These are phyloP conservation scores for Zaprionus kolodkinae DNA, from an alignment of 1,140 invertebrate genomes.

Conservation along the genomic window DNA sequence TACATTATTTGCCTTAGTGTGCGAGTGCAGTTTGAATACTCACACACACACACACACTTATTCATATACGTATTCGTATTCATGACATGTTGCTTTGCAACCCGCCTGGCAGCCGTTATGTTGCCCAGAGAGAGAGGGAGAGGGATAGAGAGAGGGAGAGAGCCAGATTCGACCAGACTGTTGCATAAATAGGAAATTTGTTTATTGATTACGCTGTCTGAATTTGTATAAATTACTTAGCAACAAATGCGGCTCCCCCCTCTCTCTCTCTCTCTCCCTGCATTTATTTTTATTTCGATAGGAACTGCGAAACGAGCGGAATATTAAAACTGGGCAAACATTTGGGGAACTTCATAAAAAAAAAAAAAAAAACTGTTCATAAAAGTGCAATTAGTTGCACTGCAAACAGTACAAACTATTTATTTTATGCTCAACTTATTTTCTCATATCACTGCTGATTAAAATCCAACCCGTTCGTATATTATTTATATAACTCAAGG, in stretches of 20 bases:
- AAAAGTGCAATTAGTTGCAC: not conserved
- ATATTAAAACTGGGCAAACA: not conserved
- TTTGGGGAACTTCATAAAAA: not conserved
- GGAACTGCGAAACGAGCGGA: not conserved
- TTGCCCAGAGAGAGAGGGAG: conserved; percentile 39
- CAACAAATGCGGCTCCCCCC: conserved; percentile 37
- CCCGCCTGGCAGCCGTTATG: conserved; percentile 62
- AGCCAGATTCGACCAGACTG: conserved; percentile 45
- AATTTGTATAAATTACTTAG: conserved; percentile 62
- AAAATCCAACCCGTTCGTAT: not conserved
- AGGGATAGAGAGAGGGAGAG: not conserved
- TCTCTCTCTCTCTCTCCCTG: not conserved
- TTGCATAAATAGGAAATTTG: conserved; percentile 80
- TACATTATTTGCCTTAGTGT: conserved; percentile 35
- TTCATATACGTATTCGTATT: conserved; percentile 32
- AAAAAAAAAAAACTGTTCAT: not conserved
- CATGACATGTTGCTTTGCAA: conserved; percentile 66
- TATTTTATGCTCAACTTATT: not conserved
- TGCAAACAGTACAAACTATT: not conserved
- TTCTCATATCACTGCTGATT: too few species aligned
- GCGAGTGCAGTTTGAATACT: conserved; percentile 25
- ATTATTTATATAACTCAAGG: not conserved
- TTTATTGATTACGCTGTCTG: conserved; percentile 77
- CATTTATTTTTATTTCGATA: conserved; percentile 31
- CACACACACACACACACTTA: conserved; percentile 7